These are phyloP conservation scores for Corythornis cristatus DNA, from an alignment of 2,113 vertebrate genomes.

Conservation along the genomic window DNA sequence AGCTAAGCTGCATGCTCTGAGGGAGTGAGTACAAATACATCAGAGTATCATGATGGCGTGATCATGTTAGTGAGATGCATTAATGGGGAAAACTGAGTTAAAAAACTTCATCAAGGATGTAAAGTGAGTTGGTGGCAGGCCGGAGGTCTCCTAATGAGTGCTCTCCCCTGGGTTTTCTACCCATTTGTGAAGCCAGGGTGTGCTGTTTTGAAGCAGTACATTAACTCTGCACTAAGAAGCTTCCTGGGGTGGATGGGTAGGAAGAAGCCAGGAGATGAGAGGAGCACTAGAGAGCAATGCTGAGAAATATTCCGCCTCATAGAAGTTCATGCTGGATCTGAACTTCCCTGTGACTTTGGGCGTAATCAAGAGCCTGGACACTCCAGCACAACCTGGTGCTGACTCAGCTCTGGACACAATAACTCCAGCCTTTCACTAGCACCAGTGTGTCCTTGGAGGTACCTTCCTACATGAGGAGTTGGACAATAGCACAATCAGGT, in stretches of 20 bases:
- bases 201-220: not conserved
- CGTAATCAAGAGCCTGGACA: not conserved
- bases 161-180: not conserved
- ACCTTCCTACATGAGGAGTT: not conserved
- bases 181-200: not conserved
- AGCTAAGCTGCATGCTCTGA: not conserved
- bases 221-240: not conserved
- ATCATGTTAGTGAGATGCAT: not conserved
- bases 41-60: not conserved
- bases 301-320: not conserved
- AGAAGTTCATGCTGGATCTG: not conserved
- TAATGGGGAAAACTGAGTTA: not conserved
- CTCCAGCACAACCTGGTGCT: not conserved
- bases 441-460: accelerated
- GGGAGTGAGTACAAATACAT: not conserved
- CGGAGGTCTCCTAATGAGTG: constrained; percentile 6
- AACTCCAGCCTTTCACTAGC: not conserved
- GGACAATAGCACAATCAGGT: not conserved
- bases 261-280: not conserved
- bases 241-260: not conserved
- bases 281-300: not conserved
- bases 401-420: not conserved
- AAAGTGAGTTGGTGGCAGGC: not conserved
- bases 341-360: not conserved
- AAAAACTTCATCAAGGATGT: not conserved